Base-by-base conservation (phyloP, 2,113 vertebrate species). In the Eolophus roseicapilla region DNA sequence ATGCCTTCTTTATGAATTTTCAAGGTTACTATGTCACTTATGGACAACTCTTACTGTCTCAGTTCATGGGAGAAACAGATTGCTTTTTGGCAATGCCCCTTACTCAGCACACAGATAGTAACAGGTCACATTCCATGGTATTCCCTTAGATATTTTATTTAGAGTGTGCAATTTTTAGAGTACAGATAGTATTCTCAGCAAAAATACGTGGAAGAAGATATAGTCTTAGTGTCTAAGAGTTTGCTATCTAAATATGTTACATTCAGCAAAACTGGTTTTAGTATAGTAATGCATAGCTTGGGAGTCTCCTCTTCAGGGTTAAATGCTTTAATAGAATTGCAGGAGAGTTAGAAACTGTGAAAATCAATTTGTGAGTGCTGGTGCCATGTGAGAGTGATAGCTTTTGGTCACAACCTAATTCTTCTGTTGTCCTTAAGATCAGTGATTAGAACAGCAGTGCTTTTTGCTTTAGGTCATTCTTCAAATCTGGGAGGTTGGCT, bases 81-180 rank as follows among this genome's bases (percentile, higher is more conserved):
- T 82, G 74, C 31, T 82, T 88, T 90, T 90, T 77, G 86, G 88
- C 70, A 88, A 20, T 82, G 52, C 19, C 64, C 62, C 64, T 93
- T 93, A 82, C 64, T 95, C 65, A 90, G 85, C 82, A 73, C 44
- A n/a, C 44, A 24, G 29, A 52, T 17, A 76, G 57, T 75, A 90
- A 86, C 60, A 83, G 86, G 84, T 92, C 33, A 1, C 33, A 37
- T 95, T 88, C 62, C 63, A 33, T 68, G 95, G 92, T 94, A 65
- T 71, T 94, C 59, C 39, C 77, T 55, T 50, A 46, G 68, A 43
- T 95, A 43, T 91, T 96, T 93, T 89, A 52, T 82, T 95, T 90
- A 35, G 67, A 24, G 28, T 47, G 9, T 90, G 68, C 83, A 75
- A 10, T 86, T 88, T 94, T 52, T 60, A 39, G 50, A 87, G 60